Evolutionary conservation across 1,140 invertebrate genomes (phyloP).

Genomic region (Drosophila orosa): DNA sequence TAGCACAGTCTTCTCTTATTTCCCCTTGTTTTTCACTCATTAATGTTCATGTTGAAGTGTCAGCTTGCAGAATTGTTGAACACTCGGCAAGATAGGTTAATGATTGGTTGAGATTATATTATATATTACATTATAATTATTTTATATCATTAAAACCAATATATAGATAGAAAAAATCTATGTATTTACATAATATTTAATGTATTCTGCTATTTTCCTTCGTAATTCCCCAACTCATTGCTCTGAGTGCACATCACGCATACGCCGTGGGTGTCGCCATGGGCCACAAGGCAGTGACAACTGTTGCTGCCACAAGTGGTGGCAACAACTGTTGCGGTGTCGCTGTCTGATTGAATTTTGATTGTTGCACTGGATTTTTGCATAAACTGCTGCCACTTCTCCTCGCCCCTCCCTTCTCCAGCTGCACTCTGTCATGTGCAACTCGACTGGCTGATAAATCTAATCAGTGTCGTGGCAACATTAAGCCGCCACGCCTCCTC

Average conservation of each 20-base stretch:
- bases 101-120: too few species aligned
- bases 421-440: slow-evolving; percentile 55
- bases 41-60: slow-evolving; percentile 24
- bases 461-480: slow-evolving; percentile 74
- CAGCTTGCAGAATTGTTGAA: background rate
- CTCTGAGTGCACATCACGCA: slow-evolving; percentile 53
- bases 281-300: slow-evolving; percentile 65
- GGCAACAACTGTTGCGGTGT: slow-evolving; percentile 75
- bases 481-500: slow-evolving; percentile 49
- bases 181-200: background rate
- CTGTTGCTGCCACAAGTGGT: slow-evolving; percentile 69
- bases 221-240: background rate
- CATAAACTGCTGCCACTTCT: slow-evolving; percentile 50
- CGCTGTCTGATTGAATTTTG: slow-evolving; percentile 76
- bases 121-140: too few species aligned
- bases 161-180: too few species aligned
- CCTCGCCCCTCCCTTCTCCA: background rate
- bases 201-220: too few species aligned
- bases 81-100: background rate
- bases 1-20: slow-evolving; percentile 1
- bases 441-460: slow-evolving; percentile 75
- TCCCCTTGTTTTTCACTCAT: slow-evolving; percentile 36
- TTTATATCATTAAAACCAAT: too few species aligned
- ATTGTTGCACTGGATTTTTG: slow-evolving; percentile 69
- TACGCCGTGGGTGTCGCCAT: slow-evolving; percentile 46